Conservation (phyloP, 2,113 vertebrate genomes). For the Antechinus stuartii region DNA sequence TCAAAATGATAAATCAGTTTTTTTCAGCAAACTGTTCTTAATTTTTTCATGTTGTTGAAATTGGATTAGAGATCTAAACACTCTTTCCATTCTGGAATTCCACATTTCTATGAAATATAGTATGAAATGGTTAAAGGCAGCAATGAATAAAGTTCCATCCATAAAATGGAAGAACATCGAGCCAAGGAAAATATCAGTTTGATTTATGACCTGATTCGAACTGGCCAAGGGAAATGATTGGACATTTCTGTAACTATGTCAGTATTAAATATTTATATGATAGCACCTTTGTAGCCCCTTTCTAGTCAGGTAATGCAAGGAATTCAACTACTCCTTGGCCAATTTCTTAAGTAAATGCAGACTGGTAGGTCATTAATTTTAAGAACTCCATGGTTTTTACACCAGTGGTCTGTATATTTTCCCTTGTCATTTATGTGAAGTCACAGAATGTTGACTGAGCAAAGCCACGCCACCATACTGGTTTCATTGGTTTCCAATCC, state of each 20-base stretch:
- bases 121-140: background rate
- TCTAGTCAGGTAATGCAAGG: background rate
- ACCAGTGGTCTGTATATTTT: background rate
- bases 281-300: background rate
- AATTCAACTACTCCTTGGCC: background rate
- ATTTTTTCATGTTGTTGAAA: background rate
- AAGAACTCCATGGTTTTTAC: background rate
- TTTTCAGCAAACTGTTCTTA: background rate
- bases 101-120: background rate
- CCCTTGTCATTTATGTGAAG: background rate
- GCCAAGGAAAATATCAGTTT: background rate
- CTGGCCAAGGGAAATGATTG: background rate
- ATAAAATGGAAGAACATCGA: background rate
- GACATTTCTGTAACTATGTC: background rate
- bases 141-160: background rate
- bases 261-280: background rate
- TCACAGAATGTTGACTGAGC: background rate
- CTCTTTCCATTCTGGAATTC: background rate
- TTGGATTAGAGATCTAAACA: background rate
- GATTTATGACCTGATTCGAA: background rate
- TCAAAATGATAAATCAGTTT: background rate
- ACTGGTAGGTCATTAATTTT: background rate
- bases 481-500: conserved; percentile 42
- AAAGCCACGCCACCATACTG: conserved; percentile 6
- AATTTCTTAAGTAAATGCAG: background rate